Evolutionary conservation across 2,888 invertebrate genomes (phyloP).

Genomic region (Penaeus monodon): DNA sequence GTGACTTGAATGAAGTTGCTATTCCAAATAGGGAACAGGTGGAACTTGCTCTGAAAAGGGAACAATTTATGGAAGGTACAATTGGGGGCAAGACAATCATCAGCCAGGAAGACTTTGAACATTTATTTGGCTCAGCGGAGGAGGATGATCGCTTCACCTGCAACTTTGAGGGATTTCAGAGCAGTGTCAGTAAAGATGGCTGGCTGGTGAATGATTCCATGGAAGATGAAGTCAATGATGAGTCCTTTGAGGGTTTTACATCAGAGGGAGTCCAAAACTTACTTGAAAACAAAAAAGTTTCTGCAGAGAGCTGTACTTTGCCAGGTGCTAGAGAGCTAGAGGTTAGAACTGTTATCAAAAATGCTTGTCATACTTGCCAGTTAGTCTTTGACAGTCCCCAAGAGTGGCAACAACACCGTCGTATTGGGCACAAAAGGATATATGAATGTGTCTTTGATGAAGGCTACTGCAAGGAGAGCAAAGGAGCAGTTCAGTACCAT

Average conservation of each 20-base stretch:
- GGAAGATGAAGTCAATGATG: constrained; percentile 17
- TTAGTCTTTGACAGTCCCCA: constrained; percentile 29
- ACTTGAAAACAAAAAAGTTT: not conserved
- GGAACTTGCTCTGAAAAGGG: constrained; percentile 5
- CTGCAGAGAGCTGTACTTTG: not conserved
- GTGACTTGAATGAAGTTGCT: constrained; percentile 23
- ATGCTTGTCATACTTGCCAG: constrained; percentile 41
- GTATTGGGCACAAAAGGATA: constrained; percentile 57
- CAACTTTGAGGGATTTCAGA: constrained; percentile 44
- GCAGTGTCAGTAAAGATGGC: not conserved
- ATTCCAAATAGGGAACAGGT: constrained; percentile 29
- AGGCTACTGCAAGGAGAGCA: constrained; percentile 54
- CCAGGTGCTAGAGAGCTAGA: not conserved
- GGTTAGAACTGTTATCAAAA: not conserved
- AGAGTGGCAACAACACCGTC: constrained; percentile 36
- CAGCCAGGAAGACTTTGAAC: constrained; percentile 21
- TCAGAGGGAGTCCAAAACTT: constrained; percentile 17
- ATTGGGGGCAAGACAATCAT: constrained; percentile 24
- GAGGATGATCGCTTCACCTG: constrained; percentile 15
- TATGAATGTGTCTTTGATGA: constrained; percentile 62
- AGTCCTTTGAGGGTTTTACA: constrained; percentile 47
- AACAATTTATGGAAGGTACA: constrained; percentile 25
- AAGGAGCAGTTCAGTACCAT: constrained; percentile 57
- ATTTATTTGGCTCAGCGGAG: constrained; percentile 39
- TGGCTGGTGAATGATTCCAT: constrained; percentile 14